Evolutionary conservation across 1,140 invertebrate genomes (phyloP).

Genomic region (Calephelis nemesis): DNA sequence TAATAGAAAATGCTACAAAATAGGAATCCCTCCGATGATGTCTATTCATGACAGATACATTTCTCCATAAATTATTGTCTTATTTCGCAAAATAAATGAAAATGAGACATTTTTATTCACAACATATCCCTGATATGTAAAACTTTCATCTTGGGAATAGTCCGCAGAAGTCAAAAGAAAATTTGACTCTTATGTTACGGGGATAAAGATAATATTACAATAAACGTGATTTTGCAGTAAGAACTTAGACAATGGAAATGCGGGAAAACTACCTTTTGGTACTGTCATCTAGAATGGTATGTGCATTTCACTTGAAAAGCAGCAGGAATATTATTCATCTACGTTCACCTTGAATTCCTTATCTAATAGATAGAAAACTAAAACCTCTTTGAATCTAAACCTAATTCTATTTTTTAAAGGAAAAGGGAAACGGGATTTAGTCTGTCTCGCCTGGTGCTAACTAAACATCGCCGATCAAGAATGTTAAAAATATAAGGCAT

Average conservation of each 20-base stretch:
- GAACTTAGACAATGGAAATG: conserved; percentile 1
- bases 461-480: no score
- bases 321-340: background rate
- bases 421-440: no score
- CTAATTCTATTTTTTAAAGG: no score
- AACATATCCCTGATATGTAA: conserved; percentile 11
- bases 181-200: background rate
- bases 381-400: no score
- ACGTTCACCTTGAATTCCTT: background rate
- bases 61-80: background rate
- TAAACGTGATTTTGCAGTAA: background rate
- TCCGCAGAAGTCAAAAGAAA: background rate
- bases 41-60: background rate
- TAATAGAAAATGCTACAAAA: no score
- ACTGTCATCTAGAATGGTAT: background rate
- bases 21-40: background rate
- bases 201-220: conserved; percentile 4
- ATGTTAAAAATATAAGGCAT: no score
- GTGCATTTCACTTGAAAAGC: background rate
- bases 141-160: conserved; percentile 10
- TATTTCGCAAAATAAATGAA: conserved; percentile 6
- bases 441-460: no score
- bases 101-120: conserved; percentile 12
- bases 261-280: conserved; percentile 1
- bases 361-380: no score